Evolutionary conservation across 2,888 invertebrate genomes (phyloP), one percentile per base, ranked within the genome.

Genomic region (Eristalis pertinax): DNA sequence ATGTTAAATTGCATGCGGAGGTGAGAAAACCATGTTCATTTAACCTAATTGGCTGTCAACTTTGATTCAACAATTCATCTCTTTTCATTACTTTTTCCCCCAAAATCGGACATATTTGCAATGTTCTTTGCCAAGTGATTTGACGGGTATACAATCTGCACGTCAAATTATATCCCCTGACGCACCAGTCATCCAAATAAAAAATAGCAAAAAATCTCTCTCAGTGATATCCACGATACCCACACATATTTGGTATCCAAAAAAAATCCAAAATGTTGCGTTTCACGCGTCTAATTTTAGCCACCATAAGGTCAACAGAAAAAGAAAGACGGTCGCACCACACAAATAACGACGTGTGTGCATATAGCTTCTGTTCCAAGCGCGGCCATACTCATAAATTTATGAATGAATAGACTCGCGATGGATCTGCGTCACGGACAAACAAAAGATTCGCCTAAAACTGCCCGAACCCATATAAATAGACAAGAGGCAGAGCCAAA

Each of bases 221-320:
- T 50, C 50, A 7, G 19, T 72, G 72, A 72, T 72, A 72, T 29
- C 19, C 24, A 13, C 15, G 62, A 73, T 43, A 22, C 62, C 29
- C 72, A 63, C 56, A 74, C 65, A 74, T 38, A 74, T 65, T 75
- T 75, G 75, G 56, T 60, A 76, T 68, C 62, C 76, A 22, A 68
- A 62, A 68, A 62, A 56, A 13, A 60, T 29, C 24, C 60, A 60
- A 26, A 60, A 60, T 60, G 8, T 58, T 38, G 56, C 19, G 41
- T 38, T 43, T 43, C 62, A 68, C 15, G 62, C 62, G 13, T 60
- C 76, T 76, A 76, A 68, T 76, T 62, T 32, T 76, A 68, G 43
- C 41, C 41, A 43, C 62, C 68, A 43, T 62, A 68, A 68, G 62
- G 74, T 65, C 64, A 65, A 24, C 32, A 58, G 26, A 26, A 74